These are phyloP conservation scores for Drosophila malerkotliana DNA, from an alignment of 1,140 invertebrate species.

Conservation along the genomic window DNA sequence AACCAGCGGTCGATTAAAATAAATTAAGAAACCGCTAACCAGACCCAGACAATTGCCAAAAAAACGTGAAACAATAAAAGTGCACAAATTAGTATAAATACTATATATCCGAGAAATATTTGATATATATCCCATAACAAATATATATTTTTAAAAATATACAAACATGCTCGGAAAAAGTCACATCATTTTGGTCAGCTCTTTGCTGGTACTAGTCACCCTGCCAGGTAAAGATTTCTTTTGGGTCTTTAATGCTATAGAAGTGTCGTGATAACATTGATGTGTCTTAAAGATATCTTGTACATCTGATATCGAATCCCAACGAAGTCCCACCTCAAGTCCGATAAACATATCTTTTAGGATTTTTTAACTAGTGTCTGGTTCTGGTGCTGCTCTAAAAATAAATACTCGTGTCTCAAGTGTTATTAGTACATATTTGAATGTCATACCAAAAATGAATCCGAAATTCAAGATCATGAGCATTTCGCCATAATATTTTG, in stretches of 20 bases:
- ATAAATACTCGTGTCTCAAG: conserved; percentile 17
- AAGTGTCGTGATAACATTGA: conserved; percentile 67
- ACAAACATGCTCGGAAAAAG: conserved; percentile 42
- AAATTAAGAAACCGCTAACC: conserved; percentile 6
- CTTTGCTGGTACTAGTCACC: conserved; percentile 52
- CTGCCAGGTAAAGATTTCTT: conserved; percentile 63
- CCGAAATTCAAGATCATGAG: conserved; percentile 49
- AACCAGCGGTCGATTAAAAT: conserved; percentile 58
- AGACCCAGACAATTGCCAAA: not conserved
- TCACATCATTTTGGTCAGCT: conserved; percentile 45
- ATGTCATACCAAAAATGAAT: conserved; percentile 17
- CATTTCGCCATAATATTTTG: conserved; percentile 38
- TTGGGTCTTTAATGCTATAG: conserved; percentile 17
- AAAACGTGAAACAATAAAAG: conserved; percentile 4
- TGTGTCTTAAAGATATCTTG: conserved; percentile 9
- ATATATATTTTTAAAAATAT: conserved; percentile 31
- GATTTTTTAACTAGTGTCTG: not conserved
- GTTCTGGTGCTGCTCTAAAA: conserved; percentile 6
- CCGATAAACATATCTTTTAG: conserved; percentile 23
- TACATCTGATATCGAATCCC: conserved; percentile 24
- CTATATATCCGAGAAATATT: conserved; percentile 33
- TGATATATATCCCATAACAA: conserved; percentile 12
- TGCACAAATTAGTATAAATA: conserved; percentile 43
- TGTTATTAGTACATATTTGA: conserved; percentile 12
- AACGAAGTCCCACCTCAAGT: conserved; percentile 1